phyloP scores from a whole-genome alignment of 2,113 vertebrate genomes.

The Gymnogyps californianus region DNA sequence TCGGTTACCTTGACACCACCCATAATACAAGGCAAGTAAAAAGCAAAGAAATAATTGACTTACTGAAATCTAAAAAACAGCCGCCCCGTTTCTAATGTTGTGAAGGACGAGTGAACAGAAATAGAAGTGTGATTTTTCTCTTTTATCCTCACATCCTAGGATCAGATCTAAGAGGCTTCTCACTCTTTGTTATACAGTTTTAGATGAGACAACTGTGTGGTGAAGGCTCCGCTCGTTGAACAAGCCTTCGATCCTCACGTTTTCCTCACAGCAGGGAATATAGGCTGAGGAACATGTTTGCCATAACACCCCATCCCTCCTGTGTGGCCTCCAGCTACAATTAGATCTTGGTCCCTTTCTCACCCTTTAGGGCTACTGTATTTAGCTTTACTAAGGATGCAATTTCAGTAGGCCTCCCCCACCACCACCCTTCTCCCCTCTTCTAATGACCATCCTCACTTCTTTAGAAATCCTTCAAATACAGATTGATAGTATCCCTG shows the following conservation, averaged over 20 bases:
- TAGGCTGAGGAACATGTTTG: not conserved
- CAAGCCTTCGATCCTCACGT: not conserved
- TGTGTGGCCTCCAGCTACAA: not conserved
- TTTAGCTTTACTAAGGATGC: not conserved
- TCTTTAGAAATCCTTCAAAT: not conserved
- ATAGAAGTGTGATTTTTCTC: not conserved
- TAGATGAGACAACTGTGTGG: not conserved
- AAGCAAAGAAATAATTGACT: conserved; percentile 27
- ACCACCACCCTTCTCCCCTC: not conserved
- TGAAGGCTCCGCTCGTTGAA: not conserved
- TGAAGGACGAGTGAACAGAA: conserved; percentile 18
- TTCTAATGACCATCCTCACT: not conserved
- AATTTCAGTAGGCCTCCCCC: not conserved
- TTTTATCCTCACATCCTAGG: not conserved
- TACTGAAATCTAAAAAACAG: not conserved
- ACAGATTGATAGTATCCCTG: not conserved
- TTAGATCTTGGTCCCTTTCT: not conserved
- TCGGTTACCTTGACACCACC: not conserved
- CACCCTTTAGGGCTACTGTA: not conserved
- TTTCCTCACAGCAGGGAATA: not conserved
- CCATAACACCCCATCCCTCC: not conserved
- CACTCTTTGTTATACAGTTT: not conserved
- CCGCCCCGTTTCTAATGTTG: not conserved
- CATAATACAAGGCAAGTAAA: not conserved
- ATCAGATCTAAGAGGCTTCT: not conserved